Conservation (phyloP, 2,888 invertebrate species). For the Drosophila buzzatii region DNA sequence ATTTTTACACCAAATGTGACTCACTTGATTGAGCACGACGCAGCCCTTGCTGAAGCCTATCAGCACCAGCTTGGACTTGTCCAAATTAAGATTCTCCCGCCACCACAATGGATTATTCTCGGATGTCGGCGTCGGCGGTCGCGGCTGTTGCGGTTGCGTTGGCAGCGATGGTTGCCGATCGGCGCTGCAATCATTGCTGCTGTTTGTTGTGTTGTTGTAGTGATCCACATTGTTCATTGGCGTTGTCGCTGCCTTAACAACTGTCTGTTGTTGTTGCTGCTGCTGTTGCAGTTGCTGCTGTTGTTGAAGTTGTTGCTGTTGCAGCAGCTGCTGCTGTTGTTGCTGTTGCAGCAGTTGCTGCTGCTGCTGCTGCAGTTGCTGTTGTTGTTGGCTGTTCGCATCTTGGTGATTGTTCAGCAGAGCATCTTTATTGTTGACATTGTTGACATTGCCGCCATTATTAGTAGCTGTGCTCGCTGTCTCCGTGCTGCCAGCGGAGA, state of each 20-base stretch:
- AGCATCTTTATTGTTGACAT: slow-evolving; percentile 47
- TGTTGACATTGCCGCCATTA: slow-evolving; percentile 55
- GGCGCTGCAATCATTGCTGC: slow-evolving; percentile 57
- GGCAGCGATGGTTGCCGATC: slow-evolving; percentile 50
- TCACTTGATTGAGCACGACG: slow-evolving; percentile 93
- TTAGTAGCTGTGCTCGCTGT: slow-evolving; percentile 37
- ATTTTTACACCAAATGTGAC: slow-evolving; percentile 84
- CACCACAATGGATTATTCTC: slow-evolving; percentile 87
- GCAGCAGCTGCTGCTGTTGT: slow-evolving; percentile 45
- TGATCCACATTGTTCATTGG: slow-evolving; percentile 61
- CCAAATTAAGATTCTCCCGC: slow-evolving; percentile 87
- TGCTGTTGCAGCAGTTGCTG: slow-evolving; percentile 29
- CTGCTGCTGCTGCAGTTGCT: slow-evolving; percentile 13
- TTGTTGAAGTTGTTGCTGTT: slow-evolving; percentile 21
- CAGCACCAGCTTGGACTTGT: slow-evolving; percentile 88
- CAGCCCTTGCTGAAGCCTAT: slow-evolving; percentile 97
- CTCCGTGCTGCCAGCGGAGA: slow-evolving; percentile 41
- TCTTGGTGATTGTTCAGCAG: slow-evolving; percentile 45
- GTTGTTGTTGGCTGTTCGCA: slow-evolving; percentile 39
- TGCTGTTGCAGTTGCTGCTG: slow-evolving; percentile 19
- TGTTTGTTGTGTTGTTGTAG: slow-evolving; percentile 44
- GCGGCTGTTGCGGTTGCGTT: slow-evolving; percentile 60
- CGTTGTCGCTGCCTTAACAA: slow-evolving; percentile 17
- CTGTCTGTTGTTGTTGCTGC: slow-evolving; percentile 16
- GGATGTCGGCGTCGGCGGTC: slow-evolving; percentile 56